Evolutionary conservation across 2,113 vertebrate genomes (phyloP), one percentile per base, ranked within the genome.

Genomic region (Aptenodytes forsteri): DNA sequence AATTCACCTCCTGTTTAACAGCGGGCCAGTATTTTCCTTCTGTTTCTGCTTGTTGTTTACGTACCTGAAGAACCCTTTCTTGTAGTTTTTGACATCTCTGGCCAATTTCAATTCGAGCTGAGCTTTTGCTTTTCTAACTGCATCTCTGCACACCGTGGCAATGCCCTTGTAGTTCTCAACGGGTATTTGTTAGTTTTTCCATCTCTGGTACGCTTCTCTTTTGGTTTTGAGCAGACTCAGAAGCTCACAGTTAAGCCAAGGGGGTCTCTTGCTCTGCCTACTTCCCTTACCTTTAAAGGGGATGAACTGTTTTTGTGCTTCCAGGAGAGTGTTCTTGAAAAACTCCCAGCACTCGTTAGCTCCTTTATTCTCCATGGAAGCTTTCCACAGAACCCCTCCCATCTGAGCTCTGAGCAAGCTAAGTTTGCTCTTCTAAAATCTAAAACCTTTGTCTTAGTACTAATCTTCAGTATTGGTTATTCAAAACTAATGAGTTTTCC

Each of bases 81-180:
- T 64, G 15, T 8, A 36, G 22, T 36, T 25, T 61, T 61, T 61
- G 15, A 61, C 23, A 36, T 26, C n/a, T 61, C n/a, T 36, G n/a
- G 22, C 15, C n/a, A 26, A 36, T 61, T 61, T 61, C 23, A 36
- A 61, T 36, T 25, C 1, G 1, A 89, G 49, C 16, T 65, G 44
- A 82, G 38, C 25, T 77, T 73, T 29, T 36, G 46, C 52, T 90
- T 56, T 67, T 44, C 19, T 42, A 72, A 47, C 6, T 44, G 64
- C 30, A 71, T 34, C 36, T 38, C 62, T 72, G 38, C 36, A 69
- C 0, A 0, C 21, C 18, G n/a, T 55, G 55, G 18, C n/a, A 89
- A 79, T 5, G 7, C 11, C 38, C 25, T 5, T 44, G 32, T 11
- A 49, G 44, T 36, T 61, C 23, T 61, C 58, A 61, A 36, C 1